Percentiles rank a stretch among this genome's conserved stretches.
phyloP scores from a whole-genome alignment of 2,888 invertebrate genomes.

The Trichogramma dendrolimi region DNA sequence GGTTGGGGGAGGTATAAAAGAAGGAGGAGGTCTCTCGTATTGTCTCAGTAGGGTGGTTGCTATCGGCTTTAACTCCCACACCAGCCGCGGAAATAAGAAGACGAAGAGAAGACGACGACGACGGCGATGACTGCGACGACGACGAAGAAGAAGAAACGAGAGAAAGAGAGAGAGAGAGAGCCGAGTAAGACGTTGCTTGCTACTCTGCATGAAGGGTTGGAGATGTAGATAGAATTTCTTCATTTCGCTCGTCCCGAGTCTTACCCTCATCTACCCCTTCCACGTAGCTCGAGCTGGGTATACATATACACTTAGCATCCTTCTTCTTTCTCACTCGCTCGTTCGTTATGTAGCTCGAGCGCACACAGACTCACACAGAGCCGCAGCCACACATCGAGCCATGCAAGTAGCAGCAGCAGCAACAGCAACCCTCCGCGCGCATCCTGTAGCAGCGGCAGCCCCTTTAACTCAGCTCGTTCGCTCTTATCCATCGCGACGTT shows the following conservation, averaged over 20 bases:
- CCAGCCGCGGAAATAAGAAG: conserved; percentile 10
- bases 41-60: conserved; percentile 49
- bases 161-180: conserved; percentile 32
- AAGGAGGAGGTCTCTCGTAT: conserved; percentile 40
- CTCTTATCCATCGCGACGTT: conserved; percentile 28
- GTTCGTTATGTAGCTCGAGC: conserved; percentile 11
- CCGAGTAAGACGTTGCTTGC: conserved; percentile 46
- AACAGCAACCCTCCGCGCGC: conserved; percentile 11
- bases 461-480: conserved; percentile 20
- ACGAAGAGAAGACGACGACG: conserved; percentile 31
- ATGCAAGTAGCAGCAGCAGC: background rate
- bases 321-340: conserved; percentile 32
- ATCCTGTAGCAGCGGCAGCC: conserved; percentile 15
- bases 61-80: conserved; percentile 19
- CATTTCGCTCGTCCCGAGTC: conserved; percentile 54
- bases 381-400: background rate
- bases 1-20: conserved; percentile 6
- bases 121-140: conserved; percentile 29
- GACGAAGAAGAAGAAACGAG: conserved; percentile 37
- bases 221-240: conserved; percentile 63
- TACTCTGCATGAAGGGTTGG: conserved; percentile 52
- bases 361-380: background rate
- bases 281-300: conserved; percentile 43
- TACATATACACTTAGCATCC: conserved; percentile 40
- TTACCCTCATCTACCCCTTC: conserved; percentile 43